These are phyloP conservation scores for Hirudo medicinalis DNA, from an alignment of 1,140 invertebrate genomes.

Conservation along the genomic window DNA sequence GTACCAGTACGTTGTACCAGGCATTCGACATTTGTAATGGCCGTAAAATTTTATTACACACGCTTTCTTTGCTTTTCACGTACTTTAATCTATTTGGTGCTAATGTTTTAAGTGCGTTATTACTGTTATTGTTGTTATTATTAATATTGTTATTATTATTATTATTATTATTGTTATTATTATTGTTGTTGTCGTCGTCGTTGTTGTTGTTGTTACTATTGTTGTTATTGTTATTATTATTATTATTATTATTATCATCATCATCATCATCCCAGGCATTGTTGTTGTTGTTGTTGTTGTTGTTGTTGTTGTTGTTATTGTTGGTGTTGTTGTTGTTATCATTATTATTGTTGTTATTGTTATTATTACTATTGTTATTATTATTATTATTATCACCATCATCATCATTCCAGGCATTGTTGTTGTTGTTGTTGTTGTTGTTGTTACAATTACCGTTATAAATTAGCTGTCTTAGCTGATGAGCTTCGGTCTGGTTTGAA, in stretches of 20 bases:
- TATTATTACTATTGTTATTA: too few species aligned
- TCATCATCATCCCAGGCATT: neutral
- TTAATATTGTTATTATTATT: conserved; percentile 6
- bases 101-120: neutral
- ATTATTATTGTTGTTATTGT: conserved; percentile 5
- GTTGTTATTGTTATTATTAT: too few species aligned
- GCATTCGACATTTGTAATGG: too few species aligned
- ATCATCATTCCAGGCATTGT: neutral
- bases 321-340: neutral
- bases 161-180: neutral
- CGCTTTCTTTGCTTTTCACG: too few species aligned
- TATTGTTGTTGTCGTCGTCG: neutral
- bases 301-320: neutral
- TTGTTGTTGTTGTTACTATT: too few species aligned
- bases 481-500: too few species aligned
- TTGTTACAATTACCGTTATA: too few species aligned
- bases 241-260: neutral
- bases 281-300: neutral
- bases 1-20: too few species aligned
- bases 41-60: too few species aligned
- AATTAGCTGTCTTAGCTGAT: neutral
- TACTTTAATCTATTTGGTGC: neutral
- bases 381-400: neutral
- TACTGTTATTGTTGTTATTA: neutral
- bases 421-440: neutral